A percentile compares a stretch with the other conserved stretches of the same genome.
phyloP scores from a whole-genome alignment of 2,113 vertebrate species.

The Macheiramphus alcinus region DNA sequence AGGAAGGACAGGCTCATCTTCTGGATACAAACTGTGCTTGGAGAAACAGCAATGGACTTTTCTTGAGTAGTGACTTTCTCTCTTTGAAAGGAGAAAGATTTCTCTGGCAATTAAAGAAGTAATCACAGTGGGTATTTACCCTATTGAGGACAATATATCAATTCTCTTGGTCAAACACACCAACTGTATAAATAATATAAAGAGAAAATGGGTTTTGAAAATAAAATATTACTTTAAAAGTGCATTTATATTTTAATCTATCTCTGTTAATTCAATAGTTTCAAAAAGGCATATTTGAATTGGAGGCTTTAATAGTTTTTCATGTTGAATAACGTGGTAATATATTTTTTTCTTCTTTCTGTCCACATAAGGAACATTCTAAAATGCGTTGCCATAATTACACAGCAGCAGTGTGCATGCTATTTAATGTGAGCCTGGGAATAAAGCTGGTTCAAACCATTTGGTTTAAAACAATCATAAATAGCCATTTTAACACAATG shows the following conservation, averaged over 20 bases:
- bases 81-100: background rate
- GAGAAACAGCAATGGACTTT: background rate
- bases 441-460: conserved; percentile 1
- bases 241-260: conserved; percentile 51
- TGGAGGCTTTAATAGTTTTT: conserved; percentile 23
- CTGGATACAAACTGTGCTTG: background rate
- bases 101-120: conserved; percentile 30
- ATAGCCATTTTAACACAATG: background rate
- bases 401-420: background rate
- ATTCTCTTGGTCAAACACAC: conserved; percentile 41
- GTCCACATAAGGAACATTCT: conserved; percentile 3
- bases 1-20: background rate
- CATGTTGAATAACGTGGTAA: conserved; percentile 10
- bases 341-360: background rate
- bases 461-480: conserved; percentile 13
- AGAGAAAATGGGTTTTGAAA: conserved; percentile 44
- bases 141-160: conserved; percentile 53
- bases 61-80: background rate
- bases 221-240: conserved; percentile 50
- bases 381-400: conserved; percentile 12
- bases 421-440: conserved; percentile 10
- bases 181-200: conserved; percentile 28
- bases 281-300: conserved; percentile 41
- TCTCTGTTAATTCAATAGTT: conserved; percentile 24
- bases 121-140: conserved; percentile 38